Conservation (phyloP, 64 coral and sea anemone species). For the Orbicella faveolata region DNA sequence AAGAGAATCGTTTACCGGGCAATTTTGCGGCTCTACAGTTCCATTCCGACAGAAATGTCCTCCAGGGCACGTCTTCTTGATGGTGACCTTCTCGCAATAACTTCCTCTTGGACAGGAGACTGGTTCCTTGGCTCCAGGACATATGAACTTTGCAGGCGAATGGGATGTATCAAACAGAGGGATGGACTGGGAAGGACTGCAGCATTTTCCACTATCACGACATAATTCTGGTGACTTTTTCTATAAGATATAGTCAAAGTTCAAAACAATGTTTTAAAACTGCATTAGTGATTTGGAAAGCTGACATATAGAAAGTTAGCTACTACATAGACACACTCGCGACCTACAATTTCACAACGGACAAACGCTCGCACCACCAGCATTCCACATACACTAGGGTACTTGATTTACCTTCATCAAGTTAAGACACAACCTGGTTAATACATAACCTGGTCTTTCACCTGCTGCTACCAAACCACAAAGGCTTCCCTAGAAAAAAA, state of each 20-base stretch:
- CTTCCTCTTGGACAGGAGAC: slow-evolving; percentile 6
- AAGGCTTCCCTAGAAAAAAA: no score
- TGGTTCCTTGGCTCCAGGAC: background rate
- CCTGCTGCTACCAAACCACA: no score
- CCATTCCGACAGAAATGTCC: slow-evolving; percentile 31
- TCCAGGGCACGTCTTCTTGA: slow-evolving; percentile 9
- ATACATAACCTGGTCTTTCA: no score
- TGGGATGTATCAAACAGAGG: background rate
- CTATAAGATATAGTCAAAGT: background rate
- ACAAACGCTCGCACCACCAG: no score
- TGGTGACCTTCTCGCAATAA: slow-evolving; percentile 39
- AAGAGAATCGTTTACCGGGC: slow-evolving; percentile 11
- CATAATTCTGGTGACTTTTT: slow-evolving; percentile 26
- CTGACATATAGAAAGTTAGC: no score
- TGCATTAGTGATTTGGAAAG: no score
- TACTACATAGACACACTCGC: no score
- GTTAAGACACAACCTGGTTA: no score
- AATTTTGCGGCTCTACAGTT: slow-evolving; percentile 18
- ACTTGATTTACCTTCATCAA: no score
- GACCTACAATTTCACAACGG: no score
- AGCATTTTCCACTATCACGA: slow-evolving; percentile 12
- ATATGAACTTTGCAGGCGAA: background rate
- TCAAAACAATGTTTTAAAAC: background rate
- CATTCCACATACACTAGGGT: no score
- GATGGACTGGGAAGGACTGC: slow-evolving; percentile 17